Evolutionary conservation across 2,888 invertebrate species (phyloP).

Genomic region (Trissolcus japonicus): DNA sequence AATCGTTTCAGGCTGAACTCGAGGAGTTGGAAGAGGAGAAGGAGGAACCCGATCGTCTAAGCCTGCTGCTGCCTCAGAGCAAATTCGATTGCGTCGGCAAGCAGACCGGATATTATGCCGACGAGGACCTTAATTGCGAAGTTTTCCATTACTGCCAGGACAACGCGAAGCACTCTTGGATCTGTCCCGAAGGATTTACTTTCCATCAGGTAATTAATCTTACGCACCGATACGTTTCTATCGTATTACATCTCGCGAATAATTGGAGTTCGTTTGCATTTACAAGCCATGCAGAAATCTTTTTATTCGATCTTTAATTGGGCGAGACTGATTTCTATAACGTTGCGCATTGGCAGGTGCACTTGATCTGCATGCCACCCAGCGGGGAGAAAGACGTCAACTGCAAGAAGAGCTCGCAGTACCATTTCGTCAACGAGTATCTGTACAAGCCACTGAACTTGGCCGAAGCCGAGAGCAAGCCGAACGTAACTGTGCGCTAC

Average conservation of each 20-base stretch:
- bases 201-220: conserved; percentile 84
- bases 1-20: conserved; percentile 53
- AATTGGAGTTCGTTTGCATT: no score
- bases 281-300: no score
- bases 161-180: conserved; percentile 92
- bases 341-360: conserved; percentile 80
- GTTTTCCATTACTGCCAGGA: conserved; percentile 96
- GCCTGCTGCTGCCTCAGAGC: conserved; percentile 86
- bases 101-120: conserved; percentile 93
- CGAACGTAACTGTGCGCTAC: conserved; percentile 86
- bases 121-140: conserved; percentile 91
- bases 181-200: conserved; percentile 93
- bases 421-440: conserved; percentile 94
- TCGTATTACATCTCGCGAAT: no score
- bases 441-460: conserved; percentile 91
- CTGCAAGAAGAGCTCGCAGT: conserved; percentile 91
- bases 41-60: conserved; percentile 90
- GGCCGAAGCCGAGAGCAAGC: conserved; percentile 87
- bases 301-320: conserved; percentile 20
- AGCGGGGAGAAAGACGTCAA: conserved; percentile 86
- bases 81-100: conserved; percentile 88
- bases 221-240: conserved; percentile 12
- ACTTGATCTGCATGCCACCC: conserved; percentile 95
- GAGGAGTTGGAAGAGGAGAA: conserved; percentile 85
- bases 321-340: conserved; percentile 30